phyloP scores from a whole-genome alignment of 2,797 vertebrate genomes.

The Diceros bicornis region DNA sequence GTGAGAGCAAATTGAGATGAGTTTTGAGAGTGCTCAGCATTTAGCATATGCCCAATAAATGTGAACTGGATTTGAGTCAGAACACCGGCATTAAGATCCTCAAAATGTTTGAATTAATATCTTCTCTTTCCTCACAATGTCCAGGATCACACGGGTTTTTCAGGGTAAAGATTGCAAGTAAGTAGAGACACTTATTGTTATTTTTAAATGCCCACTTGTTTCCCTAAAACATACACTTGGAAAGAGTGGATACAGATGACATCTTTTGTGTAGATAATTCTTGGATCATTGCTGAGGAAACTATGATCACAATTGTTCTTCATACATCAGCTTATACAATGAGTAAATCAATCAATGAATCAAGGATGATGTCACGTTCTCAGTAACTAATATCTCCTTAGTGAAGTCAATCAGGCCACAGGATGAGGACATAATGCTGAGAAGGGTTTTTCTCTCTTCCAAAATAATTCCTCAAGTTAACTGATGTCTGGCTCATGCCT shows the following conservation, averaged over 20 bases:
- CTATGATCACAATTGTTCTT: not conserved
- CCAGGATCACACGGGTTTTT: not conserved
- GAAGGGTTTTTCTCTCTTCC: not conserved
- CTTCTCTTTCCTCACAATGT: not conserved
- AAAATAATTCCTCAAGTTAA: not conserved
- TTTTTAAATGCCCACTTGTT: not conserved
- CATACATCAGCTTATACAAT: not conserved
- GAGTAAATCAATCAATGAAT: not conserved
- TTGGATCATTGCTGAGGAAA: slow-evolving; percentile 16
- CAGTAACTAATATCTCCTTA: not conserved
- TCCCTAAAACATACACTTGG: not conserved
- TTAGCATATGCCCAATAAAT: not conserved
- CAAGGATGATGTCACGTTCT: not conserved
- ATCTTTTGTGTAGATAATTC: not conserved
- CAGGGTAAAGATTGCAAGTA: not conserved
- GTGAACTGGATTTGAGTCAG: not conserved
- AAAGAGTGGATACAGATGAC: not conserved
- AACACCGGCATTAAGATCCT: not conserved
- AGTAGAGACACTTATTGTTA: not conserved
- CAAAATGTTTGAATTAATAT: not conserved
- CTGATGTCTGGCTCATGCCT: not conserved
- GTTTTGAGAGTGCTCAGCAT: not conserved
- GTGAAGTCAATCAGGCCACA: not conserved
- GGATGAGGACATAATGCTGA: not conserved
- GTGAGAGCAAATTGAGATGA: not conserved